Percentiles rank a stretch among this genome's conserved stretches.
Evolutionary conservation across 2,113 vertebrate species (phyloP).

Genomic region (Panthera tigris): DNA sequence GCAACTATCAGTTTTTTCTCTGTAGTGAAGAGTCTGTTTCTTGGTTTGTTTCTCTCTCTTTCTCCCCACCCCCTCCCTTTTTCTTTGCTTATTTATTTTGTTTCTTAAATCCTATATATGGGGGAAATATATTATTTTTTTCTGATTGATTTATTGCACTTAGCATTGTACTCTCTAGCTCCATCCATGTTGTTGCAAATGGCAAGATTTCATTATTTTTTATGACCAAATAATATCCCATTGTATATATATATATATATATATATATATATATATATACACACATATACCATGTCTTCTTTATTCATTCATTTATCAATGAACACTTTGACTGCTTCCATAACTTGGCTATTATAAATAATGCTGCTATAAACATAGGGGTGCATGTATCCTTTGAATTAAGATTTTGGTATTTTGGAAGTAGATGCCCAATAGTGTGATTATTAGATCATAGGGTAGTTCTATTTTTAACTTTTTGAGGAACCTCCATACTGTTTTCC

Average conservation of each 20-base stretch:
- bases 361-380: not conserved
- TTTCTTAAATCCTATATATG: not conserved
- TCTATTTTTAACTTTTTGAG: not conserved
- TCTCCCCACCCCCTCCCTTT: not conserved
- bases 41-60: not conserved
- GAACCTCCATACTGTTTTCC: not conserved
- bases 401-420: not conserved
- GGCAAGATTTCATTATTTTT: not conserved
- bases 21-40: not conserved
- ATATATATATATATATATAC: not conserved
- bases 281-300: not conserved
- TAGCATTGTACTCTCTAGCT: not conserved
- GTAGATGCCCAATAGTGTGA: not conserved
- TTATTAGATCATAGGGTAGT: not conserved
- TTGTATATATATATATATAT: not conserved
- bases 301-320: not conserved
- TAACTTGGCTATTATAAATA: not conserved
- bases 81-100: not conserved
- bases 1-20: not conserved
- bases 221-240: not conserved
- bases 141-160: not conserved
- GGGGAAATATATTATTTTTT: not conserved
- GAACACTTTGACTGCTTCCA: not conserved
- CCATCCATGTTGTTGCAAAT: not conserved
- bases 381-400: not conserved